Evolutionary conservation across 1,140 invertebrate species (phyloP).

Genomic region (Phymastichus coffea): DNA sequence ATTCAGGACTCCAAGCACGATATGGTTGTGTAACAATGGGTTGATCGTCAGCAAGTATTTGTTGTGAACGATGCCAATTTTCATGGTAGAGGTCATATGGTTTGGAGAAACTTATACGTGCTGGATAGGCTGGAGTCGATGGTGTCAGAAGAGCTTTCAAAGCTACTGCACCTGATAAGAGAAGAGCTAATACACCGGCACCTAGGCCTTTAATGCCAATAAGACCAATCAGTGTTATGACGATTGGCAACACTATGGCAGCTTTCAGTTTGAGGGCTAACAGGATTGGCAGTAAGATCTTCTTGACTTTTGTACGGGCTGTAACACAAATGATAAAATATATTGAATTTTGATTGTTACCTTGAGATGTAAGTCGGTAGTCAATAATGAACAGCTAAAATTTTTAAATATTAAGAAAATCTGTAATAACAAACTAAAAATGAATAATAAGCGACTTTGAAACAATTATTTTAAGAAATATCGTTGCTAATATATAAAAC

Average conservation of each 20-base stretch:
- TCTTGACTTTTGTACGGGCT: slow-evolving; percentile 64
- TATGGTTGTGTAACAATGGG: slow-evolving; percentile 48
- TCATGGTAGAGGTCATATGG: slow-evolving; percentile 52
- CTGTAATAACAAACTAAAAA: no score
- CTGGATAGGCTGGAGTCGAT: slow-evolving; percentile 33
- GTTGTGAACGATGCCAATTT: slow-evolving; percentile 57
- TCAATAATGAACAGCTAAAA: no score
- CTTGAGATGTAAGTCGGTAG: no score
- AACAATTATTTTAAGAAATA: neutral
- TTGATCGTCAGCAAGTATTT: slow-evolving; percentile 32
- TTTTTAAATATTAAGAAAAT: no score
- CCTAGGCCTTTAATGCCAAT: slow-evolving; percentile 67
- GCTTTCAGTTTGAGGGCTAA: slow-evolving; percentile 65
- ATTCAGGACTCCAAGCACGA: slow-evolving; percentile 47
- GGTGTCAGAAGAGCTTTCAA: slow-evolving; percentile 56
- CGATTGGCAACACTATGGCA: slow-evolving; percentile 62
- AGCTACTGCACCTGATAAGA: slow-evolving; percentile 60
- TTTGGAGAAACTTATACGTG: slow-evolving; percentile 55
- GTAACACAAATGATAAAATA: slow-evolving; percentile 56
- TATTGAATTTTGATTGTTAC: no score
- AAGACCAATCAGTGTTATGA: slow-evolving; percentile 62
- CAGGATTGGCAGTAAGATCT: slow-evolving; percentile 63
- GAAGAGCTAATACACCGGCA: slow-evolving; percentile 62
- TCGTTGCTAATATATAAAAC: slow-evolving; percentile 7
- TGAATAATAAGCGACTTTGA: no score